Conservation (phyloP, 2,797 vertebrate species). For the Orestias chungarensis region DNA sequence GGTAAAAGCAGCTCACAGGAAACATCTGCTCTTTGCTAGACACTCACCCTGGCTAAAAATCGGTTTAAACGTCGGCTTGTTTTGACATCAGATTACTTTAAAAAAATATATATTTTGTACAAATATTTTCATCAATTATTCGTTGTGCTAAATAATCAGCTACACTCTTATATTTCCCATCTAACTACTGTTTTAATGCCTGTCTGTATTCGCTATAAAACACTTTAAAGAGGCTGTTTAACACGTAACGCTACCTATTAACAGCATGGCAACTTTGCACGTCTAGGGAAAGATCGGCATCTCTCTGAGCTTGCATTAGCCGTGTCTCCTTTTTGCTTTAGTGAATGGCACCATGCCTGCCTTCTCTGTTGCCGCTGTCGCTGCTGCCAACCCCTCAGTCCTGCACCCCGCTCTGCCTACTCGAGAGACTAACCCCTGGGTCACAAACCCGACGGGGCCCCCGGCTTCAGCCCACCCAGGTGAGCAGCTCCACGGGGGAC, state of each 20-base stretch:
- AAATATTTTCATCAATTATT: too few species aligned
- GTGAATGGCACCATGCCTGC: constrained; percentile 91
- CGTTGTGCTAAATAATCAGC: too few species aligned
- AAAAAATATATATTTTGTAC: too few species aligned
- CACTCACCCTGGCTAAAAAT: background rate
- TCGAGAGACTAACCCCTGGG: constrained; percentile 99
- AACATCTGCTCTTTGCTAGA: background rate
- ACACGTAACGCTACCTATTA: constrained; percentile 16
- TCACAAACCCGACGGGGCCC: constrained; percentile 82
- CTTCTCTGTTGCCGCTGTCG: constrained; percentile 81
- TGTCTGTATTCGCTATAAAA: constrained; percentile 4
- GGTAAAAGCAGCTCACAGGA: constrained; percentile 71
- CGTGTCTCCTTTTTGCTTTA: constrained; percentile 83
- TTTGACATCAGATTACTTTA: background rate
- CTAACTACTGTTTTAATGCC: background rate
- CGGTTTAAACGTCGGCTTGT: background rate
- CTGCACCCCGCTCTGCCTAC: constrained; percentile 88
- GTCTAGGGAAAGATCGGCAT: constrained; percentile 26
- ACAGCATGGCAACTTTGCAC: constrained; percentile 40
- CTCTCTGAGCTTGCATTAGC: constrained; percentile 51
- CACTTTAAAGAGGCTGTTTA: constrained; percentile 13
- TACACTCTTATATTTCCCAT: background rate
- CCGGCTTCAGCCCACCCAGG: constrained; percentile 80
- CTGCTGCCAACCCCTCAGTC: constrained; percentile 75
- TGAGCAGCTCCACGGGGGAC: constrained; percentile 57